Base-by-base conservation (phyloP, 2,113 vertebrate species). In the Vimba vimba region DNA sequence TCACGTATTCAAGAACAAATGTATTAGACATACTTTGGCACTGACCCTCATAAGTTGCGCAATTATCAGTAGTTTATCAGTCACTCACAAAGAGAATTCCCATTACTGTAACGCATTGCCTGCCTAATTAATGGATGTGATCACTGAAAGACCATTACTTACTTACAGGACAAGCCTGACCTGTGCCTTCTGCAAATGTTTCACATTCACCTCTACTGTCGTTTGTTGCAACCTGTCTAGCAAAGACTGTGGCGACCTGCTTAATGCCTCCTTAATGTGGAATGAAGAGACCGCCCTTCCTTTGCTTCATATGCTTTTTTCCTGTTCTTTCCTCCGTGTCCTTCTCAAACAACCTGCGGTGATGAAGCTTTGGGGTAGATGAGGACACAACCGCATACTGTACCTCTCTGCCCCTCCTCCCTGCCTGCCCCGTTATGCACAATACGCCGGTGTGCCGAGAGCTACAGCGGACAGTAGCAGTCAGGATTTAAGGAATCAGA, bases 341-440 rank as follows among this genome's bases (percentile, higher is more conserved):
- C 89, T 86, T 88, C 86, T 82, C 83, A 92, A 88, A 89, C 90
- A 91, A 91, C 91, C 92, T 93, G 92, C 91, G 89, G 89, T 89
- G 89, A 91, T 90, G 91, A 90, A 89, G 89, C 69, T 52, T 82
- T 79, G 91, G 94, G 91, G 95, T 93, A 94, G 93, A 92, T 92
- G 92, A 94, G 92, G 93, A 94, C 94, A 95, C 95, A 94, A 94
- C 94, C 94, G 92, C 90, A 93, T 88, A 92, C 94, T 94, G 88
- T 92, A 91, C 82, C 86, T 78, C 81, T 77, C 80, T 84, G 52
- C 71, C n/a, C 55, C 68, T 57, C 85, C 78, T 82, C 59, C 47
- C 36, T 50, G 45, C 66, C 73, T 79, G 33, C 73, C 62, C 81
- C 85, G 78, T 55, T 83, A 75, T 76, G 79, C 87, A 66, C 87